These are phyloP conservation scores for Perca schrenkii DNA, from an alignment of 2,113 vertebrate species.

Conservation along the genomic window DNA sequence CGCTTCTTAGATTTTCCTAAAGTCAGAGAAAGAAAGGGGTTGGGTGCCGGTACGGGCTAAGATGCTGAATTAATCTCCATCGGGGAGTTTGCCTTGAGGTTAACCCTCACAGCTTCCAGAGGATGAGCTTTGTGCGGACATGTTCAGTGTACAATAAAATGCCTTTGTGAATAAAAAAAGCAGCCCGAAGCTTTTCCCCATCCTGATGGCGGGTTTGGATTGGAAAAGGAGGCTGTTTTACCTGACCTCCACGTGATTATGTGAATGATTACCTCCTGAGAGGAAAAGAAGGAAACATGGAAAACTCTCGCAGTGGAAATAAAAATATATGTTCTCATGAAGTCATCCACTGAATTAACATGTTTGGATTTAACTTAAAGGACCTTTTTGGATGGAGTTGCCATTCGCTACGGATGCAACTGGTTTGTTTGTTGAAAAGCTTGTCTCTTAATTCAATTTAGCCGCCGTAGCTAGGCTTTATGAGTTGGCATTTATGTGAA, in stretches of 20 bases:
- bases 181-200: background rate
- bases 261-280: slow-evolving; percentile 9
- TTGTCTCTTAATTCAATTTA: slow-evolving; percentile 19
- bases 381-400: slow-evolving; percentile 19
- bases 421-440: slow-evolving; percentile 18
- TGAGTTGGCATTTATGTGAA: slow-evolving; percentile 5
- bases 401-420: background rate
- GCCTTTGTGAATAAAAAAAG: background rate
- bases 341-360: background rate
- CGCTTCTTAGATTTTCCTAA: slow-evolving; percentile 58
- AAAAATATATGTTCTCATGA: slow-evolving; percentile 34
- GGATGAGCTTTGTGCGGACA: slow-evolving; percentile 43
- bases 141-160: slow-evolving; percentile 2
- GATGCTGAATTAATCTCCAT: slow-evolving; percentile 34
- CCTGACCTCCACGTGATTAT: slow-evolving; percentile 22
- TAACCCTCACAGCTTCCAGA: slow-evolving; percentile 26
- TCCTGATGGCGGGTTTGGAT: background rate
- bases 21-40: slow-evolving; percentile 1
- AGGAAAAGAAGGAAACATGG: slow-evolving; percentile 41
- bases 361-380: slow-evolving; percentile 47
- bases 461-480: background rate
- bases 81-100: slow-evolving; percentile 40
- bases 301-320: slow-evolving; percentile 57
- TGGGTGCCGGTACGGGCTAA: slow-evolving; percentile 30
- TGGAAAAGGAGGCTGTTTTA: slow-evolving; percentile 24